These are phyloP conservation scores for Indri indri DNA, from an alignment of 2,113 vertebrate genomes.

Conservation along the genomic window DNA sequence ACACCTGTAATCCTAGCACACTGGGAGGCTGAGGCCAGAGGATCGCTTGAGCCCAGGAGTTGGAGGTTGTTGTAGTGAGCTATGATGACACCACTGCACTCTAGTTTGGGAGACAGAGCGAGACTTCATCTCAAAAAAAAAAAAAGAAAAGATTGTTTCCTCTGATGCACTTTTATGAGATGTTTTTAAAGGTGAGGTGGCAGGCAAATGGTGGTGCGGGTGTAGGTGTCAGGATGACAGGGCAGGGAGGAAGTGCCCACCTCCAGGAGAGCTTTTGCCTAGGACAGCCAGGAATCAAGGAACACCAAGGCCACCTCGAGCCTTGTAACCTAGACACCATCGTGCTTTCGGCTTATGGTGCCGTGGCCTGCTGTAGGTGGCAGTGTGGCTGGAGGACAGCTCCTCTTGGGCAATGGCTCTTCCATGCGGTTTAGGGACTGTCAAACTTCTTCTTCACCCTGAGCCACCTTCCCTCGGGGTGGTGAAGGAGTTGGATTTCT, in stretches of 20 bases:
- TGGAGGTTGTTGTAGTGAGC: too few species aligned
- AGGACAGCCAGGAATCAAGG: not conserved
- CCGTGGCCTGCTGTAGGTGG: not conserved
- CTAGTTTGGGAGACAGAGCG: too few species aligned
- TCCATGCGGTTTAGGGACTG: not conserved
- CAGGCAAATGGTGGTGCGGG: not conserved
- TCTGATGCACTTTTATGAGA: conserved; percentile 28
- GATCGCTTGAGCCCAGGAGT: too few species aligned
- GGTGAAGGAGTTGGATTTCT: not conserved
- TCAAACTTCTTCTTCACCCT: not conserved
- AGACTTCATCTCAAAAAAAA: too few species aligned
- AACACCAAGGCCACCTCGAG: not conserved
- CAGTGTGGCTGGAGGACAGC: not conserved
- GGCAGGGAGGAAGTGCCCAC: not conserved
- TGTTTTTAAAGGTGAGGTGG: not conserved
- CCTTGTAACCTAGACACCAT: not conserved
- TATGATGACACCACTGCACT: too few species aligned
- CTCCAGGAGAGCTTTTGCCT: not conserved
- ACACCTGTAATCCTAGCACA: too few species aligned
- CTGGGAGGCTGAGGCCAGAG: too few species aligned
- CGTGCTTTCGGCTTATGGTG: not conserved
- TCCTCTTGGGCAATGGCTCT: not conserved
- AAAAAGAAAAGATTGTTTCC: not conserved
- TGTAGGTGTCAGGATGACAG: not conserved
- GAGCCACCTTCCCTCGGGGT: not conserved